Percentiles rank a stretch among this genome's conserved stretches.
Evolutionary conservation across 2,888 invertebrate species (phyloP).

Genomic region (Nasonia oneida): DNA sequence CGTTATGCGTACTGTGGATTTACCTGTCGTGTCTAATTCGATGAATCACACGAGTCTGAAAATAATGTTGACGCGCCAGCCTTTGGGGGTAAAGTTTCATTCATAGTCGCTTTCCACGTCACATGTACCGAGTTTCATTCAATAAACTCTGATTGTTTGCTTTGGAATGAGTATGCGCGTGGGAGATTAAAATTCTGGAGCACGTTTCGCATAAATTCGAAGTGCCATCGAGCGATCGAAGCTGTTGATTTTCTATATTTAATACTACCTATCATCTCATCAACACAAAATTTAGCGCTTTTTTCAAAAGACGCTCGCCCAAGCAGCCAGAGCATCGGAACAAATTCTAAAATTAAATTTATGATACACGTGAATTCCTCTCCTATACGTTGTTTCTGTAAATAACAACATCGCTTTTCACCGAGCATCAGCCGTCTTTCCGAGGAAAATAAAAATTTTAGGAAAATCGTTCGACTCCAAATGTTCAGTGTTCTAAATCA

Average conservation of each 20-base stretch:
- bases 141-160: neutral
- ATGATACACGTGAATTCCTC: neutral
- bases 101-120: neutral
- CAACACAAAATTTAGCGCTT: neutral
- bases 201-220: neutral
- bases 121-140: neutral
- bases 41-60: conserved; percentile 37
- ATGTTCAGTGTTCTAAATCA: neutral
- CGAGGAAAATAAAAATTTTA: neutral
- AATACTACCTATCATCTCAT: neutral
- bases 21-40: conserved; percentile 5
- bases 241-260: neutral
- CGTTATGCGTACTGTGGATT: too few species aligned
- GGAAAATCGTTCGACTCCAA: neutral
- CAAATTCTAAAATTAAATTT: neutral
- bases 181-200: neutral
- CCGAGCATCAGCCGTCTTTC: neutral
- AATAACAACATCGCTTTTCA: neutral
- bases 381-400: neutral
- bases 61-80: neutral
- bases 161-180: neutral
- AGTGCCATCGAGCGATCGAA: neutral
- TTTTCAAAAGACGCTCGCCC: neutral
- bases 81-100: neutral
- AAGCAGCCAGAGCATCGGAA: neutral